Evolutionary conservation across 2,888 invertebrate genomes (phyloP).

Genomic region (Podabrus alpinus): DNA sequence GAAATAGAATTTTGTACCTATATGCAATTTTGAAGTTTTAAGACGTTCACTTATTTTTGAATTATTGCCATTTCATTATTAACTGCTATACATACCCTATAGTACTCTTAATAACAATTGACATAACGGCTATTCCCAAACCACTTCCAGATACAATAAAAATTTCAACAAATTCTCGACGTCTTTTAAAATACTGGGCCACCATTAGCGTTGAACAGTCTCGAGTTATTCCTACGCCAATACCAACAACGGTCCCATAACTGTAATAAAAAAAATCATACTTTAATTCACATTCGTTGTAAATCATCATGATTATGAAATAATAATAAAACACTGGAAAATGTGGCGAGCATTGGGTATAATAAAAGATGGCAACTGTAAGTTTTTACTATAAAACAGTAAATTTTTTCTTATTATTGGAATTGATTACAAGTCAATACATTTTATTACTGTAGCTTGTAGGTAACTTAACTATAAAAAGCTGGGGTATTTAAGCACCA

Average conservation of each 20-base stretch:
- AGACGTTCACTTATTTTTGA: background rate
- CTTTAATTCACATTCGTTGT: too few relatives aligned
- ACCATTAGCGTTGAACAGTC: constrained; percentile 89
- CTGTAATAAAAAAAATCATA: constrained; percentile 65
- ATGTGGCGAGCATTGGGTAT: too few relatives aligned
- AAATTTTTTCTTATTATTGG: background rate
- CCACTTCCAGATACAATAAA: constrained; percentile 86
- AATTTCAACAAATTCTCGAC: constrained; percentile 85
- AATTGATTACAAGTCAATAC: background rate
- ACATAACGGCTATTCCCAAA: constrained; percentile 82
- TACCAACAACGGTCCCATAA: constrained; percentile 75
- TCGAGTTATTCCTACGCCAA: constrained; percentile 83
- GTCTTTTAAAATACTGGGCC: constrained; percentile 86
- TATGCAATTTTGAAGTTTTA: background rate
- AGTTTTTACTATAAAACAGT: background rate
- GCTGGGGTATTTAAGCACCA: background rate
- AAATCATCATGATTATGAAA: too few relatives aligned
- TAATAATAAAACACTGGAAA: too few relatives aligned
- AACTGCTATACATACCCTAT: constrained; percentile 65
- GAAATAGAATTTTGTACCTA: background rate
- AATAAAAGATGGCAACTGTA: too few relatives aligned
- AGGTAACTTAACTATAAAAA: too few relatives aligned
- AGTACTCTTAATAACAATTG: constrained; percentile 76
- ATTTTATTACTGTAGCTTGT: background rate
- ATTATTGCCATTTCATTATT: background rate